Evolutionary conservation across 2,113 vertebrate species (phyloP), one percentile per base, ranked within the genome.

Genomic region (Zingel zingel): DNA sequence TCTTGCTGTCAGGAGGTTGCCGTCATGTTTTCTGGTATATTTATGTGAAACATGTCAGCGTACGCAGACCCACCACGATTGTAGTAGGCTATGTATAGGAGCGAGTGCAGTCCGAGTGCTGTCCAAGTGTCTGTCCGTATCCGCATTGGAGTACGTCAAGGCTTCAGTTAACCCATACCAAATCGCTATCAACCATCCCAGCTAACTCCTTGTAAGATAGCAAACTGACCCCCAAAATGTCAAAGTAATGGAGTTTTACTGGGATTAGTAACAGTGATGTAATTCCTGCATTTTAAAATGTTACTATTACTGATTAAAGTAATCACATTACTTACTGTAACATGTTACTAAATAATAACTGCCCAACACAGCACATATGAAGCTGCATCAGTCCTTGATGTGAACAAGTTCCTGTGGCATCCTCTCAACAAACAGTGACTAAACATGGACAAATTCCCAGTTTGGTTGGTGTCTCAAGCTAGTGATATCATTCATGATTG

Each of bases 401-500:
- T 54, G 18, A 62, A 74, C 30, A 45, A 19, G 57, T 54, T 69
- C 23, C 21, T 51, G 27, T 16, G 50, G 47, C 48, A 57, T 79
- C 19, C 12, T 45, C 19, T 48, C 4, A 71, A 58, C 13, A 70
- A 10, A n/a, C 15, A 58, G 9, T 65, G 56, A 79, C 21, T n/a
- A 50, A 59, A 81, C 48, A 39, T 70, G n/a, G 47, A 27, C 0
- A 2, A 81, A 25, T 65, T 74, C 14, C 36, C 25, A 48, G 9
- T 43, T 72, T 39, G 25, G 18, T 59, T 59, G 48, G 25, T 70
- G 72, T 82, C 39, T 63, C 30, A 36, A 66, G 43, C 4, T 21
- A 1, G 23, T 78, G 61, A 89, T 47, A 57, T 77, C 54, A 85
- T 72, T 68, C 16, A 39, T 86, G 82, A 88, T 82, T 48, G 76